Evolutionary conservation across 2,113 vertebrate genomes (phyloP).

Genomic region (Charadrius vociferus): DNA sequence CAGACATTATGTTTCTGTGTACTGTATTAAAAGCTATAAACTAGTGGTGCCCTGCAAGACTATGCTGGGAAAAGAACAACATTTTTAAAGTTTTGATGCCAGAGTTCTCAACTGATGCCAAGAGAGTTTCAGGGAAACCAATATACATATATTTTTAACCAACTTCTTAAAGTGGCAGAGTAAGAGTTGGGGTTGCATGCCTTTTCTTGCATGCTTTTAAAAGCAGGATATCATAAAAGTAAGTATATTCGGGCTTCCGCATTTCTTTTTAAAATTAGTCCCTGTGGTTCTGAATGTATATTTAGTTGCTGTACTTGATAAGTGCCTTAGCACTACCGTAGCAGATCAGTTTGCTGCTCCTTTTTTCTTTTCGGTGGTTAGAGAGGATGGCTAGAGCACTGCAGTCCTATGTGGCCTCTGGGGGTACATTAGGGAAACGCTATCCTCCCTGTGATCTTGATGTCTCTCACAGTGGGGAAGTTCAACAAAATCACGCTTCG

Average conservation of each 20-base stretch:
- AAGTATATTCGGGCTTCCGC: background rate
- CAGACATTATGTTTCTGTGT: background rate
- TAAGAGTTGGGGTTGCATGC: background rate
- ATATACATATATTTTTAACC: conserved; percentile 21
- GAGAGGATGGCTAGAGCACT: background rate
- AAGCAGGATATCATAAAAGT: background rate
- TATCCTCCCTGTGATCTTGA: background rate
- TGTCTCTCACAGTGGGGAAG: background rate
- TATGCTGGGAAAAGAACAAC: conserved; percentile 40
- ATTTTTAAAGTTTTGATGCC: background rate
- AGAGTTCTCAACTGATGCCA: background rate
- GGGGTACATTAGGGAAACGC: background rate
- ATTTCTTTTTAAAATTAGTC: background rate
- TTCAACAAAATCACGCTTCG: background rate
- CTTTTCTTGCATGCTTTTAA: background rate
- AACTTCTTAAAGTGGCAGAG: conserved; percentile 10
- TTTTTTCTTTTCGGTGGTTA: background rate
- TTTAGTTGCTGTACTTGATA: background rate
- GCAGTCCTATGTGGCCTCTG: background rate
- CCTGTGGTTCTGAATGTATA: background rate
- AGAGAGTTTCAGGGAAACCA: background rate
- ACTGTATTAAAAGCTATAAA: background rate
- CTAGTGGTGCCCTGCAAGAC: background rate
- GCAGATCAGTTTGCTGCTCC: background rate
- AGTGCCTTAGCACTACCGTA: background rate